Evolutionary conservation across 2,888 invertebrate genomes (phyloP).

Genomic region (Aphodius granarius): DNA sequence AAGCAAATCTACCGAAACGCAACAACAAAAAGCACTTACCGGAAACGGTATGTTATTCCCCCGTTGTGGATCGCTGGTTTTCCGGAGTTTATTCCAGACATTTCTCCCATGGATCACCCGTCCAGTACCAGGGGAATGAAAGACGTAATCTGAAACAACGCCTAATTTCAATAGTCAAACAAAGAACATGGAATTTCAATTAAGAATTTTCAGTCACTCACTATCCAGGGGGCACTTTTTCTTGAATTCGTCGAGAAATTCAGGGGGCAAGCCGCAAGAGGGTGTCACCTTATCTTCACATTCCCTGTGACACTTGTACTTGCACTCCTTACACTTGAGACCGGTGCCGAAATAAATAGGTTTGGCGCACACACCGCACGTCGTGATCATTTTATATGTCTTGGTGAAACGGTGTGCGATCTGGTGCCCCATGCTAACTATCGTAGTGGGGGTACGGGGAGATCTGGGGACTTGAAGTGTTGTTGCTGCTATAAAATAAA

Average conservation of each 20-base stretch:
- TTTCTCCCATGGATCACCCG: constrained; percentile 51
- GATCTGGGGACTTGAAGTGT: constrained; percentile 65
- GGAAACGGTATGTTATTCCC: constrained; percentile 61
- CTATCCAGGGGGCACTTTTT: constrained; percentile 70
- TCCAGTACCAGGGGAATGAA: constrained; percentile 56
- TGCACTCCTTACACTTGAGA: constrained; percentile 92
- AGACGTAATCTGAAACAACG: constrained; percentile 37
- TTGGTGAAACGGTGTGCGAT: constrained; percentile 90
- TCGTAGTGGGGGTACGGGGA: constrained; percentile 54
- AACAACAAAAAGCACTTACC: constrained; percentile 48
- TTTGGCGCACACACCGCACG: constrained; percentile 83
- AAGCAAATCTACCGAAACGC: background rate
- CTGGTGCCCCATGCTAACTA: constrained; percentile 80
- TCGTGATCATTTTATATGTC: constrained; percentile 85
- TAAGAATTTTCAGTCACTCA: constrained; percentile 33
- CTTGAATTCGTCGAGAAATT: constrained; percentile 81
- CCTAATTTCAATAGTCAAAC: background rate
- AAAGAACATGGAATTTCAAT: background rate
- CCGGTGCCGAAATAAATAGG: constrained; percentile 67
- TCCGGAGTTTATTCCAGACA: constrained; percentile 55
- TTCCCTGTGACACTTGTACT: constrained; percentile 86
- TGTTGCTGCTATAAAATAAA: constrained; percentile 47
- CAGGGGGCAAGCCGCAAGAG: constrained; percentile 88
- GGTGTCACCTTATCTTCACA: constrained; percentile 91
- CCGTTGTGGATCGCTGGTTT: constrained; percentile 62